phyloP scores from a whole-genome alignment of 1,140 invertebrate species.

The Hesperophylax magnus region DNA sequence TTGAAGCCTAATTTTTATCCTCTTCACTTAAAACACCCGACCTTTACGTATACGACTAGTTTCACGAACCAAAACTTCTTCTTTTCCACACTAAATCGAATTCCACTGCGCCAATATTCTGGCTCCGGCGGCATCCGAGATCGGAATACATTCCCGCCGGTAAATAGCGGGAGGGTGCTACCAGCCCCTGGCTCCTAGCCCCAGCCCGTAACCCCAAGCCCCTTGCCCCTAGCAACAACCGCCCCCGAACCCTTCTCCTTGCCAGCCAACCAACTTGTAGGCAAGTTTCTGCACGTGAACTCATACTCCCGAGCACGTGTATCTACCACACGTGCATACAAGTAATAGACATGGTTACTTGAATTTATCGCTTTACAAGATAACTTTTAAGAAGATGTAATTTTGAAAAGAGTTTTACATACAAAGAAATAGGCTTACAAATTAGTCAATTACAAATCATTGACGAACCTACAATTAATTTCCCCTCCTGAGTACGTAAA shows the following conservation, averaged over 20 bases:
- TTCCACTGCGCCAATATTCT: constrained; percentile 54
- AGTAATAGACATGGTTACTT: neutral
- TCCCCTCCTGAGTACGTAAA: too few relatives aligned
- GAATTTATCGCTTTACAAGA: too few relatives aligned
- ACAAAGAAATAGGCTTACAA: too few relatives aligned
- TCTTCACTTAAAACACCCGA: too few relatives aligned
- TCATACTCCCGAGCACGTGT: neutral
- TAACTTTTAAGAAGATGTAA: too few relatives aligned
- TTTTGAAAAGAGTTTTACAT: too few relatives aligned
- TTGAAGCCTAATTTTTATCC: too few relatives aligned
- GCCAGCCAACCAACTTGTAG: neutral
- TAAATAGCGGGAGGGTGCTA: constrained; percentile 23
- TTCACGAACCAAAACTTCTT: constrained; percentile 49
- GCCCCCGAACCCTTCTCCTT: too few relatives aligned
- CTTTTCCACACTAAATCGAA: constrained; percentile 55
- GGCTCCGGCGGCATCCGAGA: constrained; percentile 3
- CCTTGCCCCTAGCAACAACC: too few relatives aligned
- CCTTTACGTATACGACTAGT: constrained; percentile 26
- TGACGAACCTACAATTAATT: too few relatives aligned
- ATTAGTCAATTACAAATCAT: too few relatives aligned
- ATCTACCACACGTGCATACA: neutral
- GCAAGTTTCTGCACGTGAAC: constrained; percentile 6
- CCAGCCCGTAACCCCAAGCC: too few relatives aligned
- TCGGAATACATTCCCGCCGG: constrained; percentile 34
- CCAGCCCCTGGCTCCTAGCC: neutral